Conservation (phyloP, 2,888 invertebrate species). For the Metalampra italica region DNA sequence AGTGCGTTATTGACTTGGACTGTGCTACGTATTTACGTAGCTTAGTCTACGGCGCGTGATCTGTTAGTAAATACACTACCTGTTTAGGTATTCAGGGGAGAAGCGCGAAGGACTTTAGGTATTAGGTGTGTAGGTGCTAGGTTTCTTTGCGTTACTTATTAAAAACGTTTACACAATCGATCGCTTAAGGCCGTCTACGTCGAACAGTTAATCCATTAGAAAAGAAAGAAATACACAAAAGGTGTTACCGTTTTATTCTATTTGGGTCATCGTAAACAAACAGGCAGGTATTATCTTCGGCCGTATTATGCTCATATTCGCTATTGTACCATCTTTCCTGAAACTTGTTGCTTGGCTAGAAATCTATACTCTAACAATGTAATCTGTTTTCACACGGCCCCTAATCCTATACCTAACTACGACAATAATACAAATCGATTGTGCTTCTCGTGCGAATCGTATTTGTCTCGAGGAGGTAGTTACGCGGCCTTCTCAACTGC, state of each 20-base stretch:
- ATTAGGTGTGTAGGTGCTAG: neutral
- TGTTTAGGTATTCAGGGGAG: neutral
- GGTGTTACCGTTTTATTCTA: too few relatives aligned
- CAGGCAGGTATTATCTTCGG: too few relatives aligned
- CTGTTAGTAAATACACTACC: neutral
- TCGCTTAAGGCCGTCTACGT: neutral
- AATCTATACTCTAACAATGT: too few relatives aligned
- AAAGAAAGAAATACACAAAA: too few relatives aligned
- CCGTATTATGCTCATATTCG: too few relatives aligned
- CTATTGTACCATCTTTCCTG: too few relatives aligned
- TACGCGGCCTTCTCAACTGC: constrained; percentile 1
- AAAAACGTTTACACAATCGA: constrained; percentile 1
- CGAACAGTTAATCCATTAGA: neutral
- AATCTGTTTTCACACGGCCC: neutral
- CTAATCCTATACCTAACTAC: neutral
- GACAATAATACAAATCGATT: constrained; percentile 7
- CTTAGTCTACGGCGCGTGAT: neutral
- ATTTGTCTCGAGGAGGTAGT: neutral
- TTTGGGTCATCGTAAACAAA: too few relatives aligned
- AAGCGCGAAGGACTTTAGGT: neutral
- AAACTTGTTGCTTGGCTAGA: too few relatives aligned
- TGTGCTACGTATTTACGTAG: neutral
- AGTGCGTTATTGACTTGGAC: constrained; percentile 1
- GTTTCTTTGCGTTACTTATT: constrained; percentile 3
- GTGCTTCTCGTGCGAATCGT: constrained; percentile 6